phyloP scores from a whole-genome alignment of 1,140 invertebrate genomes.

The Meteorus sp. region DNA sequence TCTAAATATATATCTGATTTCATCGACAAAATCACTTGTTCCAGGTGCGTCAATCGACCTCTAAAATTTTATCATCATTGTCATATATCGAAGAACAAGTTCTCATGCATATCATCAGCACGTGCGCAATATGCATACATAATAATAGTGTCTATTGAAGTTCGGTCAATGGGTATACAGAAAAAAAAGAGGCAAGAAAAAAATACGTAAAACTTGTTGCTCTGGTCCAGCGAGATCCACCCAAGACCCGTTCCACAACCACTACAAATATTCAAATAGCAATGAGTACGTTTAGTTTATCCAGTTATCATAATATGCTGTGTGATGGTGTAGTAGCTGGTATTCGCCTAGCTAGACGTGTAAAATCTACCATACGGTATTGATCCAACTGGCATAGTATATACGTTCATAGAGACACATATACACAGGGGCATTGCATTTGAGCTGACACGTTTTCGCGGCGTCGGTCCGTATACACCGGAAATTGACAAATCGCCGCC shows the following conservation, averaged over 20 bases:
- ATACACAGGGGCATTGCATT: slow-evolving; percentile 17
- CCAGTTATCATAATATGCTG: too few species aligned
- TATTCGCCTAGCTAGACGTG: too few species aligned
- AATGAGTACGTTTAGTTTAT: too few species aligned
- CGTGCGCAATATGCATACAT: neutral
- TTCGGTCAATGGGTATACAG: neutral
- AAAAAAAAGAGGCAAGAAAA: neutral
- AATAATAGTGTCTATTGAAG: neutral
- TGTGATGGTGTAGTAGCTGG: neutral
- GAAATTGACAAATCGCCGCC: slow-evolving; percentile 32
- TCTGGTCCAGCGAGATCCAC: slow-evolving; percentile 6
- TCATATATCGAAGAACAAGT: neutral
- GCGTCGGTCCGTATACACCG: slow-evolving; percentile 26
- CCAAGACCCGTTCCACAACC: too few species aligned
- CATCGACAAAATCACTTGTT: neutral
- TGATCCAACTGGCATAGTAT: slow-evolving; percentile 10
- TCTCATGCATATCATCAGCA: neutral
- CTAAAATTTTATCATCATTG: too few species aligned
- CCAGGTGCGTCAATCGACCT: neutral
- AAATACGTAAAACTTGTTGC: slow-evolving; percentile 14
- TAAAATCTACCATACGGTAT: slow-evolving; percentile 15
- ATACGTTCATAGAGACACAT: neutral
- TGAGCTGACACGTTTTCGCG: slow-evolving; percentile 19
- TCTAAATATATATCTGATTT: neutral
- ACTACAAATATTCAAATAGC: too few species aligned